Evolutionary conservation across 2,113 vertebrate species (phyloP), one percentile per base, ranked within the genome.

Genomic region (Syngnathoides biaculeatus): DNA sequence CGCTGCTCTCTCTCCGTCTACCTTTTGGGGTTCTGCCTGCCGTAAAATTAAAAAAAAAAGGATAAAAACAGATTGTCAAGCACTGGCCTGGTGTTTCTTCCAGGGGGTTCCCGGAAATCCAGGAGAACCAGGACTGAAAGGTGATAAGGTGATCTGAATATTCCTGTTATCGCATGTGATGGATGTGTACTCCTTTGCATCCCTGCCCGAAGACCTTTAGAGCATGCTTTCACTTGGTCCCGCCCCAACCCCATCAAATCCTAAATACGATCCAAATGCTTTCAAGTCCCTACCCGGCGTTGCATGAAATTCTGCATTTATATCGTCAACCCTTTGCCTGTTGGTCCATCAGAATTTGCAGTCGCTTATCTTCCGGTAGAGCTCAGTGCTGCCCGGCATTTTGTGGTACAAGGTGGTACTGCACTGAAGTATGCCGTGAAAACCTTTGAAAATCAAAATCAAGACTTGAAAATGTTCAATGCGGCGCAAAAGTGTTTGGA

Each of bases 91-190:
- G 14, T 83, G 82, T 71, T 84, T 89, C 24, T 93, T 93, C 24
- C 90, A 99, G 97, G 97, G 97, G 59, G 93, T 98, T 87, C 92
- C 94, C 72, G 96, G 96, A 83, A 98, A 96, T 92, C 75, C 94
- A 86, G 97, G 97, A 94, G 96, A 98, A 86, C 91, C 95, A 90
- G 97, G 97, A 98, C 95, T 98, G 96, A 99, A 99, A 99, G 97
- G 97, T 99, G 97, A 99, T 99, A 98, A 99, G 96, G 97, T 99
- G 97, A 99, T 98, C 95, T 95, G 95, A 96, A 98, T 94, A 93
- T 94, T 97, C 94, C 82, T 93, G 94, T 97, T 95, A 95, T 95
- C 95, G 95, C 87, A 91, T 92, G 89, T 88, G 64, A 84, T 87
- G 68, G 67, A 86, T 80, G 77, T 86, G 39, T 80, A 53, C 65